phyloP scores from a whole-genome alignment of 1,140 invertebrate genomes.

The Bombus waltoni region DNA sequence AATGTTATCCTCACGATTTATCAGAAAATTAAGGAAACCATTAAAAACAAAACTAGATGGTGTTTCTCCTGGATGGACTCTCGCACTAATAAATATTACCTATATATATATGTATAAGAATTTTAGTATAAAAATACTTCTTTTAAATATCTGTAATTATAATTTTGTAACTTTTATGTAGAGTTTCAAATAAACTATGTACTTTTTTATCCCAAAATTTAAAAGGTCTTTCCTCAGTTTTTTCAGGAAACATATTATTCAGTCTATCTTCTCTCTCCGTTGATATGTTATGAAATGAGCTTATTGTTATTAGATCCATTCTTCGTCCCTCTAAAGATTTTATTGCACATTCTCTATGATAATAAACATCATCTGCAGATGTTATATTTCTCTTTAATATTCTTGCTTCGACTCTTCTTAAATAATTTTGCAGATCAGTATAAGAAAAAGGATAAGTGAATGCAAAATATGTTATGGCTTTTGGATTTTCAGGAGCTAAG shows the following conservation, averaged over 20 bases:
- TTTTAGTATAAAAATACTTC: neutral
- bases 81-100: conserved; percentile 93
- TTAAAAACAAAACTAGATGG: conserved; percentile 97
- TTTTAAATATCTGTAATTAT: neutral
- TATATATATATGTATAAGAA: conserved; percentile 69
- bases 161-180: neutral
- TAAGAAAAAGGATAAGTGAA: conserved; percentile 97
- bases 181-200: conserved; percentile 44
- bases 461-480: conserved; percentile 92
- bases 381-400: conserved; percentile 75
- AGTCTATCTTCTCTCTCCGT: conserved; percentile 88
- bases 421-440: conserved; percentile 89
- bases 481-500: conserved; percentile 88
- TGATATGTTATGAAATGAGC: conserved; percentile 91
- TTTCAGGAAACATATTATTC: conserved; percentile 90
- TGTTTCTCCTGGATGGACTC: conserved; percentile 97
- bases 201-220: conserved; percentile 90
- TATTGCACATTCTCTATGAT: conserved; percentile 92
- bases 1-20: conserved; percentile 89
- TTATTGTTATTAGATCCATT: conserved; percentile 94
- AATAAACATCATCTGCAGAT: conserved; percentile 90
- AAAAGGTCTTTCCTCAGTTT: conserved; percentile 86
- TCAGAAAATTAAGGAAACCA: conserved; percentile 91
- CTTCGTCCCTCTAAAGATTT: conserved; percentile 91
- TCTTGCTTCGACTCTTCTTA: conserved; percentile 76